Evolutionary conservation across 2,888 invertebrate genomes (phyloP), one percentile per base, ranked within the genome.

Genomic region (Meandrusa payeni): DNA sequence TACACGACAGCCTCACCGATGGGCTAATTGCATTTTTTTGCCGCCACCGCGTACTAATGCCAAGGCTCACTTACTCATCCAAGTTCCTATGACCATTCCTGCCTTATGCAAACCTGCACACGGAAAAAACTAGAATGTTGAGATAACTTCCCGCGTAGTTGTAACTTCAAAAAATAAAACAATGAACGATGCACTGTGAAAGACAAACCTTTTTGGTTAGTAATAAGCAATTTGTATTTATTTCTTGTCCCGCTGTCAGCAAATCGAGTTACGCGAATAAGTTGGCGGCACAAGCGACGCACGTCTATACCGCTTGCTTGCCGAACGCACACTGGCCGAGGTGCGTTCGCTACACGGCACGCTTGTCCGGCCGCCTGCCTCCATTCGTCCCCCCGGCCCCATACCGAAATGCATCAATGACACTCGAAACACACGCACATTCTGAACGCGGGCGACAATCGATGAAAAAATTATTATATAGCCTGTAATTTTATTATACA

Each of bases 371-470:
- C 64, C 68, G 64, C 66, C 64, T 56, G 61, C 71, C 74, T 58
- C 62, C 73, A 64, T n/a, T 59, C 48, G 9, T 48, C 68, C 80
- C 74, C 68, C 59, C 63, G 63, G 63, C 69, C 80, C 76, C 83
- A 83, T 65, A 77, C 81, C 82, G 77, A 85, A 82, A 81, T 86
- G 87, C 87, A 86, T 86, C 86, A 85, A 83, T 85, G 85, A 81
- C 82, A 86, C 79, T 79, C 67, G 67, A 75, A 76, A 68, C 65
- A 80, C 77, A 77, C 85, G 81, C 85, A 82, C 81, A 81, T 77
- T 76, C 71, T 69, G 69, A 70, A 68, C 73, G 68, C 67, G 61
- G 54, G 45, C 41, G 56, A 58, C 56, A 57, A 59, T 59, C 59
- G 57, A 59, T 59, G 55, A 50, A 58, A 61, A 58, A 57, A 55